Base-by-base conservation (phyloP, 2,888 invertebrate genomes). In the Noctua comes region DNA sequence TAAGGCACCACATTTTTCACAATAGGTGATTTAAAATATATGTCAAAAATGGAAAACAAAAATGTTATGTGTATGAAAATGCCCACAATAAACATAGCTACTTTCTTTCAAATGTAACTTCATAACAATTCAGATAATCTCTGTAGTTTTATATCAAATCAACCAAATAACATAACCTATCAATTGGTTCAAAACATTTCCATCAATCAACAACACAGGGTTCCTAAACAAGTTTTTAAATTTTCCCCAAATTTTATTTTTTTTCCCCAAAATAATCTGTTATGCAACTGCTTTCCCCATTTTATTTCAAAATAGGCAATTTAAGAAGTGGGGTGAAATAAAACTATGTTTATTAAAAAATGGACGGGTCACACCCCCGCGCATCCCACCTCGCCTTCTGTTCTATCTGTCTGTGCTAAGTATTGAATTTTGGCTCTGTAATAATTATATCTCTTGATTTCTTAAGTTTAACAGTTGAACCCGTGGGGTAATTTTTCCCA, bases 21-120 rank as follows among this genome's bases (percentile, higher is more conserved):
- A 48, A 99, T 97, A 0, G 99, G 99, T 0, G 99, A 99, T 86
- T 98, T 98, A 94, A 99, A 99, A 94, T 99, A 99, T 80, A 99
- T 98, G 91, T 99, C 99, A 95, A 99, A 99, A 83, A 99, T 98
- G 1, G 99, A 98, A 89, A 98, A 97, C 75, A 99, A 97, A 89
- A 99, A 97, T 43, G 98, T 95, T 1, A 98, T 51, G 92, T 99
- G 99, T 79, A 99, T 97, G 18, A 97, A 84, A 84, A 98, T 94
- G 24, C 97, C 97, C 10, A 95, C 77, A n/a, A 96, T 40, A 91
- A 97, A 96, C 96, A 96, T 96, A 5, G 13, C 54, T 65, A 43
- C 6, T 62, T 43, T 24, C 21, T 76, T 75, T 71, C 64, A 36
- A 36, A 51, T 43, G 4, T 64, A 70, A 59, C n/a, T 80, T 66